Percentiles rank a stretch among this genome's conserved stretches.
Evolutionary conservation across 2,888 invertebrate genomes (phyloP).

Genomic region (Nomada lathburiana): DNA sequence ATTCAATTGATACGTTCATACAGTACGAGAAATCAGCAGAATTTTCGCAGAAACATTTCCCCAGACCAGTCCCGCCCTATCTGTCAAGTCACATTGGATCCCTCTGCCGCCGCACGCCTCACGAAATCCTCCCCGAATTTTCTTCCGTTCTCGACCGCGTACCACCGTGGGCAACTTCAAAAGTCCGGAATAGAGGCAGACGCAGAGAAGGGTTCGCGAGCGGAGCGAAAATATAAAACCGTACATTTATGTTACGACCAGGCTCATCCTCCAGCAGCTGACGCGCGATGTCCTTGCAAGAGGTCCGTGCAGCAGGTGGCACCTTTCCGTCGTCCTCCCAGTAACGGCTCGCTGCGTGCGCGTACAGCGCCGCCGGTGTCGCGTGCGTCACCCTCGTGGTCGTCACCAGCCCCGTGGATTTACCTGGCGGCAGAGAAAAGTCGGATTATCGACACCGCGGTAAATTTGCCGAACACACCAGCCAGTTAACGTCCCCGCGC

Average conservation of each 20-base stretch:
- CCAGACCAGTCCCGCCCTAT: background rate
- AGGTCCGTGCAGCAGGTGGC: conserved; percentile 88
- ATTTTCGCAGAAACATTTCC: too few relatives aligned
- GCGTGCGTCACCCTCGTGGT: conserved; percentile 92
- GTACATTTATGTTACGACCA: conserved; percentile 90
- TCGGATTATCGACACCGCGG: conserved; percentile 24
- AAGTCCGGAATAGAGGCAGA: background rate
- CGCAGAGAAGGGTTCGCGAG: background rate
- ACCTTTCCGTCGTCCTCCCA: conserved; percentile 93
- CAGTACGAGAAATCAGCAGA: too few relatives aligned
- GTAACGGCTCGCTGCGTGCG: conserved; percentile 90
- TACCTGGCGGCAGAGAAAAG: conserved; percentile 85
- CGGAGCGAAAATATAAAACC: conserved; percentile 64
- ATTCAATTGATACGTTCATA: too few relatives aligned
- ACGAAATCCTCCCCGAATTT: too few relatives aligned
- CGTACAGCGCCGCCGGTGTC: conserved; percentile 91
- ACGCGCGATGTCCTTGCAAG: conserved; percentile 92
- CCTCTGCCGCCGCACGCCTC: too few relatives aligned
- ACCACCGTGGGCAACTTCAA: background rate
- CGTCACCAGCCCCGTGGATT: conserved; percentile 93
- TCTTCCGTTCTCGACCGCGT: conserved; percentile 3
- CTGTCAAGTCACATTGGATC: background rate
- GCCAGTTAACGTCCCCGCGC: conserved; percentile 12
- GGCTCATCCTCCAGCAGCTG: conserved; percentile 92
- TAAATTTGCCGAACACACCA: conserved; percentile 5